These are phyloP conservation scores for Leptinotarsa undecemlineata DNA, from an alignment of 1,140 invertebrate genomes.

Conservation along the genomic window DNA sequence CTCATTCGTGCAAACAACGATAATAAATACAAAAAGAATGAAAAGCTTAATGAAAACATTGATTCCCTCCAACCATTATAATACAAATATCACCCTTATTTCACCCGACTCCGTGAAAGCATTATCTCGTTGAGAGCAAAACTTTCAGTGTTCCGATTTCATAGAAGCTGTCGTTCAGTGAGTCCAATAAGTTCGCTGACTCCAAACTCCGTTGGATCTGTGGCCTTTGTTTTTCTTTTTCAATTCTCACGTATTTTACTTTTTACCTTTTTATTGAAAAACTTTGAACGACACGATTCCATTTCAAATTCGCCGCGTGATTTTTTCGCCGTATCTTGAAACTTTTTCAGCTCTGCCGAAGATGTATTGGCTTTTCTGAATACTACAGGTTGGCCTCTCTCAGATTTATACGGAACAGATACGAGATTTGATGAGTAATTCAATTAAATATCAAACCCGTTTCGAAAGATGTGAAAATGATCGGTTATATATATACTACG, in stretches of 20 bases:
- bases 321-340: neutral
- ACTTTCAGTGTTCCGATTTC: constrained; percentile 5
- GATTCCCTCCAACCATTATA: too few relatives aligned
- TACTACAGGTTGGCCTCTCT: too few relatives aligned
- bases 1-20: too few relatives aligned
- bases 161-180: constrained; percentile 13
- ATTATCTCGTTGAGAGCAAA: constrained; percentile 1
- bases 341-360: neutral
- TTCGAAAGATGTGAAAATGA: too few relatives aligned
- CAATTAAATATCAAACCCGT: too few relatives aligned
- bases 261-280: constrained; percentile 21
- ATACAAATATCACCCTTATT: neutral
- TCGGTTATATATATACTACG: too few relatives aligned
- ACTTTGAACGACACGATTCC: constrained; percentile 12
- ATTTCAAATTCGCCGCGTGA: constrained; percentile 6
- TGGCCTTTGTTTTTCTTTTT: constrained; percentile 20
- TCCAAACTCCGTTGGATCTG: constrained; percentile 5
- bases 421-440: too few relatives aligned
- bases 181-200: constrained; percentile 13
- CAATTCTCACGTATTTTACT: constrained; percentile 16
- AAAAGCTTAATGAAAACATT: too few relatives aligned
- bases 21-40: too few relatives aligned
- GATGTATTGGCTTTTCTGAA: too few relatives aligned
- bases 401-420: too few relatives aligned
- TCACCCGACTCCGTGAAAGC: neutral